Conservation (phyloP, 2,797 vertebrate species). For the Malacoctenus gilli region DNA sequence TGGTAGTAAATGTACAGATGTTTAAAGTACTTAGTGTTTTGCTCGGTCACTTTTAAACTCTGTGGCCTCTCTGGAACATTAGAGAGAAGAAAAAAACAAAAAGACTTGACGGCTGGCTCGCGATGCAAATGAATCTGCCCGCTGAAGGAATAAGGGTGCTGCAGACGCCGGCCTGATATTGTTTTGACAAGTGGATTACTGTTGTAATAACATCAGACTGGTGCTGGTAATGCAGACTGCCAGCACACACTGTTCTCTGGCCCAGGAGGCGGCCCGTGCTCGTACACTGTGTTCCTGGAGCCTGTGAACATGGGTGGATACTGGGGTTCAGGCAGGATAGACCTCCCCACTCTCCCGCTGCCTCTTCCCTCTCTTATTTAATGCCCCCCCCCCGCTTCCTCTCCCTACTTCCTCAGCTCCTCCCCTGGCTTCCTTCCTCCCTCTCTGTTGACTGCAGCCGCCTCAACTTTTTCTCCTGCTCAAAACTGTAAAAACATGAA, state of each 20-base stretch:
- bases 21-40: not conserved
- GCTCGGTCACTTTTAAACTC: conserved; percentile 32
- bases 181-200: conserved; percentile 77
- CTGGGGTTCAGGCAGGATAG: conserved; percentile 34
- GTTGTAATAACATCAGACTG: conserved; percentile 72
- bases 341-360: conserved; percentile 22
- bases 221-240: conserved; percentile 70
- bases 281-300: conserved; percentile 54
- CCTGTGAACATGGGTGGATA: conserved; percentile 46
- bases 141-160: conserved; percentile 54
- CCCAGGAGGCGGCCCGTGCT: conserved; percentile 26
- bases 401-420: conserved; percentile 36
- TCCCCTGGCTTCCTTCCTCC: conserved; percentile 49
- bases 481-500: conserved; percentile 32
- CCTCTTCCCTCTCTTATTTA: conserved; percentile 23
- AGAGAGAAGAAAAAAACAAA: not conserved
- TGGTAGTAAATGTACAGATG: not conserved
- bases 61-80: conserved; percentile 18
- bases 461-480: conserved; percentile 13
- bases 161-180: conserved; percentile 65
- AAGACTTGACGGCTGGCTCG: conserved; percentile 17
- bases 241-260: conserved; percentile 63
- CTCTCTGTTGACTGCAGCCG: conserved; percentile 10
- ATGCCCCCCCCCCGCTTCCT: conserved; percentile 15
- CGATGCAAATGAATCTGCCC: conserved; percentile 39